phyloP scores from a whole-genome alignment of 2,113 vertebrate species.

The Periophthalmodon schlosseri region DNA sequence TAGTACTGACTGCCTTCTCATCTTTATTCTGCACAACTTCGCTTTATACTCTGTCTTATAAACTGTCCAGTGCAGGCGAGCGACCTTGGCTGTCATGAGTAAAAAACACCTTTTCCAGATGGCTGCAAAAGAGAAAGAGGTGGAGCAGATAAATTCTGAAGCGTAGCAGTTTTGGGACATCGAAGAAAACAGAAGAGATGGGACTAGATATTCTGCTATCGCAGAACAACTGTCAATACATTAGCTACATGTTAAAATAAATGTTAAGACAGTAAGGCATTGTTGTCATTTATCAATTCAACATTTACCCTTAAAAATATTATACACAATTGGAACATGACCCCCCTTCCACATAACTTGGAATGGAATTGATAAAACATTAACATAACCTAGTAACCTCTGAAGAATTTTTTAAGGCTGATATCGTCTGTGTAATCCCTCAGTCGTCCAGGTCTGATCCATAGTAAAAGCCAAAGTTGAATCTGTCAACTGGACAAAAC shows the following conservation, averaged over 20 bases:
- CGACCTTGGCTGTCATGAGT: slow-evolving; percentile 60
- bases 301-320: background rate
- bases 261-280: no score
- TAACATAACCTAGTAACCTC: background rate
- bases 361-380: background rate
- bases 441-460: no score
- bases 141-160: background rate
- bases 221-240: no score
- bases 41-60: background rate
- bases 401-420: background rate
- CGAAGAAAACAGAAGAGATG: background rate
- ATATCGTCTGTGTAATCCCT: no score
- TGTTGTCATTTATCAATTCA: background rate
- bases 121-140: slow-evolving; percentile 36
- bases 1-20: slow-evolving; percentile 10
- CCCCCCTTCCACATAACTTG: no score
- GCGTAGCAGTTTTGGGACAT: background rate
- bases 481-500: no score
- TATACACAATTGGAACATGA: background rate
- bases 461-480: no score
- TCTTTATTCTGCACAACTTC: background rate
- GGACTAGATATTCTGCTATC: background rate
- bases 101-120: slow-evolving; percentile 59
- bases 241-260: no score
- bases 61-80: slow-evolving; percentile 50